Base-by-base conservation (phyloP, 2,888 invertebrate genomes). In the Balanococcus diminutus region DNA sequence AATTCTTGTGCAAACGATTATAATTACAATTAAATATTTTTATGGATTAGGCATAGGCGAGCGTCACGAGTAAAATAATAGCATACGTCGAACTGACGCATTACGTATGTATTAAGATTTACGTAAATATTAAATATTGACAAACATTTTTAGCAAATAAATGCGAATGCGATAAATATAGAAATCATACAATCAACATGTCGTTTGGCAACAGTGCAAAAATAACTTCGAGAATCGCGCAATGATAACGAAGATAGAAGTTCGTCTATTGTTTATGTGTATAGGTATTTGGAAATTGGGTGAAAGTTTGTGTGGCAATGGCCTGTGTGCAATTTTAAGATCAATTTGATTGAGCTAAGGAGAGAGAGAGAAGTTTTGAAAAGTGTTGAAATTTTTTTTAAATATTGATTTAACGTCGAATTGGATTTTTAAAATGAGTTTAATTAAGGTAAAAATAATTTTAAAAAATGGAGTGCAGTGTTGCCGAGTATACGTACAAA, bases 131-230 rank as follows among this genome's bases (percentile, higher is more conserved):
- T 67, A 22, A 14, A 67, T 67, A 67, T 67, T 67, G 67, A 67
- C 67, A 67, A 67, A 67, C 28, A 28, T 25, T 67, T 67, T 67
- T 67, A 67, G 67, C 67, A 67, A 67, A 67, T 67, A 67, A 67
- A 28, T 28, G 67, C 67, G 67, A 67, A 28, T 28, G 67, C 67
- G 67, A 67, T 67, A 67, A 67, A 67, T 67, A 67, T 67, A 67
- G 67, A 67, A 67, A 67, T 28, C 67, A 28, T 28, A 67, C 67
- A 67, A 67, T 67, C 67, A 28, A 25, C 28, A 28, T 28, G 11
- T n/a, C 56, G 28, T 67, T 67, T 67, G 67, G 67, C 67, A 67
- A 67, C 67, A 9, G 67, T 28, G 67, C 28, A 67, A 67, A 67
- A 67, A 67, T 67, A 67, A 67, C 67, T 28, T 5, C n/a, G 67